Evolutionary conservation across 2,113 vertebrate species (phyloP), one percentile per base, ranked within the genome.

Genomic region (Caranx melampygus): DNA sequence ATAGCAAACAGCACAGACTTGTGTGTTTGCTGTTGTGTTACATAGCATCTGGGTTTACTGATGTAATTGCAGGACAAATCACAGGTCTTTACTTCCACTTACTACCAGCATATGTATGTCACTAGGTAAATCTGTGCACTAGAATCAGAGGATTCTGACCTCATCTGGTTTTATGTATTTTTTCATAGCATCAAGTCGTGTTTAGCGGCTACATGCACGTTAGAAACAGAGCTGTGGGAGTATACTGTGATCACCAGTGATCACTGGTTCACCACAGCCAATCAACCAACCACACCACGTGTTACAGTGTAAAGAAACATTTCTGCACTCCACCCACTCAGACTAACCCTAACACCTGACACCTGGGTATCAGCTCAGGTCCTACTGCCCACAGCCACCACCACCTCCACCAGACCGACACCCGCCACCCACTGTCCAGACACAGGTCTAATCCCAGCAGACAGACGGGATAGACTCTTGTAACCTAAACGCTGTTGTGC

Each of bases 161-260:
- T 14, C 16, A 34, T 66, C 57, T 63, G n/a, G 12, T 42, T 40
- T 44, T 16, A 21, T 35, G 18, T 35, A 4, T 42, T 20, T 40
- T 34, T 51, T 66, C 2, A 3, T 20, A 21, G 35, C 15, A 69
- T 70, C 12, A 52, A 37, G 60, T 71, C 58, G 60, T 74, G 59
- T 85, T 88, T 85, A 87, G 82, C 34, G 78, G 82, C 82, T 86
- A 75, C 83, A 67, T 87, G 83, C 81, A 78, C 21, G 0, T 71
- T 73, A 65, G 14, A 70, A 58, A 58, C 31, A 51, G 18, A 16
- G 45, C 58, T 78, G 42, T 59, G 57, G 66, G 79, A 47, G 49
- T 70, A 67, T 10, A 63, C 72, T 79, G 81, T 82, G 88, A 89
- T 87, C 86, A 40, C 63, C 34, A 62, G 35, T 70, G 80, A 85